Percentiles rank a stretch among this genome's conserved stretches.
Evolutionary conservation across 2,888 invertebrate genomes (phyloP).

Genomic region (Heliconius aoede): DNA sequence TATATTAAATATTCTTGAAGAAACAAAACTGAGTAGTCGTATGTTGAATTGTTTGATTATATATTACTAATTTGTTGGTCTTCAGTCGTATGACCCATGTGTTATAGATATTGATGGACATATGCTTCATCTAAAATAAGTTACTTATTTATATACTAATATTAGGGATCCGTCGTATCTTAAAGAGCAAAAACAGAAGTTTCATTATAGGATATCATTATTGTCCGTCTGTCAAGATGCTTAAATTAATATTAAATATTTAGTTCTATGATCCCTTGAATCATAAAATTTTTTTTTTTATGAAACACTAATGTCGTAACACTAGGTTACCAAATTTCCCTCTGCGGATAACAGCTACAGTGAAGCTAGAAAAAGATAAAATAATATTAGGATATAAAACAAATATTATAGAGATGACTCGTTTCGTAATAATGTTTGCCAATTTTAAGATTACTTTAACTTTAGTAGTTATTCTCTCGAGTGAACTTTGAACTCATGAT

Average conservation of each 20-base stretch:
- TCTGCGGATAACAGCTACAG: no score
- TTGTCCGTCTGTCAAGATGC: no score
- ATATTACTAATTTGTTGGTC: not conserved
- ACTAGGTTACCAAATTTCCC: no score
- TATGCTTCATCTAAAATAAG: not conserved
- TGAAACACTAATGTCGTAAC: no score
- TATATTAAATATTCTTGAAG: slow-evolving; percentile 10
- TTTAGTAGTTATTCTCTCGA: no score
- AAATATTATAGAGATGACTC: not conserved
- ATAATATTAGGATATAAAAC: no score
- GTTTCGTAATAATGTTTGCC: not conserved
- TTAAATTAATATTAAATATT: no score
- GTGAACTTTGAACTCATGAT: not conserved
- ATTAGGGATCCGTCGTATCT: no score
- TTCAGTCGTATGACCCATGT: not conserved
- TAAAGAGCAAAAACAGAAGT: no score
- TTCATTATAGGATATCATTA: no score
- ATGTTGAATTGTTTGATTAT: not conserved
- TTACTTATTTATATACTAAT: not conserved
- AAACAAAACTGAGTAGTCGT: not conserved
- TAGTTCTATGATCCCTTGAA: no score
- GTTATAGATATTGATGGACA: not conserved
- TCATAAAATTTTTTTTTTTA: no score
- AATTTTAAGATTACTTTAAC: not conserved
- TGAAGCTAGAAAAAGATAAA: not conserved